Evolutionary conservation across 2,888 invertebrate species (phyloP), one percentile per base, ranked within the genome.

Genomic region (Frankliniella fusca): DNA sequence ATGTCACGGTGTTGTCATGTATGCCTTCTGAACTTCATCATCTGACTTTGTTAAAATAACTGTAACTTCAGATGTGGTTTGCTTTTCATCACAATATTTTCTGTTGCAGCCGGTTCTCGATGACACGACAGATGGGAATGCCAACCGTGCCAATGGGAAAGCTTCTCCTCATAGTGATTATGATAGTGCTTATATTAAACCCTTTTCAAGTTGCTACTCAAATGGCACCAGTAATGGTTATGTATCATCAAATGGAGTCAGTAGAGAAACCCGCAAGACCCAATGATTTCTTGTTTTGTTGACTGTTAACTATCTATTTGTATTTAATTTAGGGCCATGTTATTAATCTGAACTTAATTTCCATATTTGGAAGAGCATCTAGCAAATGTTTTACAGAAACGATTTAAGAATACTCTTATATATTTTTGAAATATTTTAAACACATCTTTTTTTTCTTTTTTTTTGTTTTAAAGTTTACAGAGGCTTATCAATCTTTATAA

Each of bases 171-270:
- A 48, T 49, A 81, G 83, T 70, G 83, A 84, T 70, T 84, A 84
- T 82, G 83, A 83, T 23, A 83, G 83, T 79, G 84, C 84, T 65
- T 85, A 84, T 81, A 83, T 84, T 54, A 84, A 84, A 82, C 82
- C 84, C 7, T 85, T 84, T 80, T 84, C 84, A 54, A 84, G 83
- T 81, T 84, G 84, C 83, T 85, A 85, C 81, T 84, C 84, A 65
- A 84, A 85, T 82, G 85, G 84, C 80, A 83, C 84, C 79, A 84
- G 83, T 82, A 85, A 85, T 82, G 85, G 85, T 48, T 85, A 84
- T 82, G 84, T 85, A 81, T 83, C 84, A 38, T 82, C 83, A 48
- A 80, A 70, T 10, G 70, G 70, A n/a, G 70, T 70, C 79, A 80
- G 81, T 65, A 50, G 81, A 80, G 80, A 82, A 81, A 70, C 81